These are phyloP conservation scores for Plestiodon gilberti DNA, from an alignment of 2,113 vertebrate genomes.

Conservation along the genomic window DNA sequence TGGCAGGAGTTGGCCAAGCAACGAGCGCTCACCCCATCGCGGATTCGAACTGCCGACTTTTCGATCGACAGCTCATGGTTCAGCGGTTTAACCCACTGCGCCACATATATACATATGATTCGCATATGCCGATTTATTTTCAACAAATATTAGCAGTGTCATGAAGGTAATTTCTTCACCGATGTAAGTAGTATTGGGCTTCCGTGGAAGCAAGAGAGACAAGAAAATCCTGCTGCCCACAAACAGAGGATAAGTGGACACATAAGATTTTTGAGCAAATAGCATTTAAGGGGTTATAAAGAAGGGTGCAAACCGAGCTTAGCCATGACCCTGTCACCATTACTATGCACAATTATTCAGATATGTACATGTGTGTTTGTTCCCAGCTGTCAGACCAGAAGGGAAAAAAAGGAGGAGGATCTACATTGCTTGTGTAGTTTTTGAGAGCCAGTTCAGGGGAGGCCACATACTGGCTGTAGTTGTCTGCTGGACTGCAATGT, in stretches of 20 bases:
- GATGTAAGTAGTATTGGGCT: background rate
- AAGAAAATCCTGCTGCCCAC: background rate
- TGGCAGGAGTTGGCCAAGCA: too few relatives aligned
- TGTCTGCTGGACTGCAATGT: background rate
- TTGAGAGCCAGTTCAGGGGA: background rate
- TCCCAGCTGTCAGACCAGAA: background rate
- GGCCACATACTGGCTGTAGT: background rate
- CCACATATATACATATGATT: background rate
- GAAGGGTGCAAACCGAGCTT: background rate
- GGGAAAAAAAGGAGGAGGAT: too few relatives aligned
- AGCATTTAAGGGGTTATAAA: too few relatives aligned
- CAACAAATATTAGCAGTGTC: background rate
- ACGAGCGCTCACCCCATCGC: too few relatives aligned
- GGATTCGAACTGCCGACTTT: too few relatives aligned
- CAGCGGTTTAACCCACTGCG: too few relatives aligned
- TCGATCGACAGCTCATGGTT: too few relatives aligned
- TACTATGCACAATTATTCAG: background rate
- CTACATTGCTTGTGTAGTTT: background rate
- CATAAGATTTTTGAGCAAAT: too few relatives aligned
- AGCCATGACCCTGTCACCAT: background rate
- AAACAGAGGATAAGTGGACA: background rate
- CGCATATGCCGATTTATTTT: background rate
- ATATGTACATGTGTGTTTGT: background rate
- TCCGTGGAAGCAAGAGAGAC: background rate
- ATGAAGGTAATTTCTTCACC: background rate